Conservation (phyloP, 2,113 vertebrate species). For the Dolichallabes microphthalmus region DNA sequence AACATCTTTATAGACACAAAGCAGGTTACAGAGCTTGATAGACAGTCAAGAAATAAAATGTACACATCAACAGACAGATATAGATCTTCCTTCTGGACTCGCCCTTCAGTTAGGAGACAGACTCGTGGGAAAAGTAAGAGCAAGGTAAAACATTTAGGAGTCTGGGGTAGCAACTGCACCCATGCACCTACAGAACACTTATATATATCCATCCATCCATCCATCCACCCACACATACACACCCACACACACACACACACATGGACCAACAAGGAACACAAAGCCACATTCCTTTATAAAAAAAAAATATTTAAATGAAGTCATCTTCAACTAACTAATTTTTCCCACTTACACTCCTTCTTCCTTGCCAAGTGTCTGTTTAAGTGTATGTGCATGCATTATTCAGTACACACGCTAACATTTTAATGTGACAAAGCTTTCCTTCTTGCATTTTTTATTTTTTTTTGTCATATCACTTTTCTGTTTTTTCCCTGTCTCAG, state of each 20-base stretch:
- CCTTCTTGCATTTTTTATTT: conserved; percentile 3
- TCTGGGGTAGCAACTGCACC: conserved; percentile 5
- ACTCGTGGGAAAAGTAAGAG: background rate
- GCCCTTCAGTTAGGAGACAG: background rate
- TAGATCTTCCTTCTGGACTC: background rate
- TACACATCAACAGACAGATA: conserved; percentile 23
- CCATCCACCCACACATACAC: conserved; percentile 18
- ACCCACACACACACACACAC: background rate
- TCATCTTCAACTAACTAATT: conserved; percentile 25
- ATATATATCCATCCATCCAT: no score
- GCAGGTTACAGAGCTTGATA: conserved; percentile 33
- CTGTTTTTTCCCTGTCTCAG: conserved; percentile 7
- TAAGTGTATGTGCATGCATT: conserved; percentile 18
- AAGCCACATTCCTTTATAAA: conserved; percentile 30
- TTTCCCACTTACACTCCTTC: conserved; percentile 38
- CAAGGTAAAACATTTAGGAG: conserved; percentile 2
- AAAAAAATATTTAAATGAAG: background rate
- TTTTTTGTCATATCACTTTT: background rate
- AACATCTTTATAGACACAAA: conserved; percentile 41
- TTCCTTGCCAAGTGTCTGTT: background rate
- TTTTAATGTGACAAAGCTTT: conserved; percentile 26
- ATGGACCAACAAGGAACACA: conserved; percentile 26
- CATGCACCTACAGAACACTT: conserved; percentile 11
- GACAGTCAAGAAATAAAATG: conserved; percentile 29
- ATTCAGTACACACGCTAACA: conserved; percentile 33